Percentiles rank a stretch among this genome's conserved stretches.
Conservation (phyloP, 2,888 invertebrate species). For the Eupithecia tripunctaria region DNA sequence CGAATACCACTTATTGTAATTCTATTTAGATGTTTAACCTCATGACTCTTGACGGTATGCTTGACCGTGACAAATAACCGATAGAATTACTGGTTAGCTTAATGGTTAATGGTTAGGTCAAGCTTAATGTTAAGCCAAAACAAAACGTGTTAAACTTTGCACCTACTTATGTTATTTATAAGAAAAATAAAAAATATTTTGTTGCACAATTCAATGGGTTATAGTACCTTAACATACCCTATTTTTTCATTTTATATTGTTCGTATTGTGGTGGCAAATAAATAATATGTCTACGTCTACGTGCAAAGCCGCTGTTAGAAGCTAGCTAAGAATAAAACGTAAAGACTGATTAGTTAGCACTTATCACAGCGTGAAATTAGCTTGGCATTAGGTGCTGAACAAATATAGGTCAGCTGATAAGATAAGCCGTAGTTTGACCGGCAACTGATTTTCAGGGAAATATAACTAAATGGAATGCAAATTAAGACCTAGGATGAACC, state of each 20-base stretch:
- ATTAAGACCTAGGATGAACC: background rate
- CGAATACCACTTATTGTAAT: background rate
- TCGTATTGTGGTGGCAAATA: too few relatives aligned
- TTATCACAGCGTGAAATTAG: conserved; percentile 52
- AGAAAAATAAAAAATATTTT: too few relatives aligned
- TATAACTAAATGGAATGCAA: background rate
- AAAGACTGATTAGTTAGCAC: conserved; percentile 32
- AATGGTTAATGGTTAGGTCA: too few relatives aligned
- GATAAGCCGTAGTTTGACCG: conserved; percentile 16
- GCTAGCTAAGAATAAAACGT: conserved; percentile 7
- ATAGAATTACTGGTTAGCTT: background rate
- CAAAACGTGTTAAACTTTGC: background rate
- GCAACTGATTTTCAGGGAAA: background rate
- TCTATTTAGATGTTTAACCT: conserved; percentile 3
- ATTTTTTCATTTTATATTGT: too few relatives aligned
- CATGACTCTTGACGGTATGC: background rate
- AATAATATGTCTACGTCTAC: too few relatives aligned
- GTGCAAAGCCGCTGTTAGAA: background rate
- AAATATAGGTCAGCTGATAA: conserved; percentile 51
- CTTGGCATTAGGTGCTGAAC: conserved; percentile 35
- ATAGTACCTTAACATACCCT: too few relatives aligned
- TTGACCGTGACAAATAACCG: background rate
- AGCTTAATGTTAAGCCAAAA: background rate
- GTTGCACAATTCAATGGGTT: too few relatives aligned
- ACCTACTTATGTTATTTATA: background rate